Conservation (phyloP, 23 tunicate species). For the Halocynthia aurantium region DNA sequence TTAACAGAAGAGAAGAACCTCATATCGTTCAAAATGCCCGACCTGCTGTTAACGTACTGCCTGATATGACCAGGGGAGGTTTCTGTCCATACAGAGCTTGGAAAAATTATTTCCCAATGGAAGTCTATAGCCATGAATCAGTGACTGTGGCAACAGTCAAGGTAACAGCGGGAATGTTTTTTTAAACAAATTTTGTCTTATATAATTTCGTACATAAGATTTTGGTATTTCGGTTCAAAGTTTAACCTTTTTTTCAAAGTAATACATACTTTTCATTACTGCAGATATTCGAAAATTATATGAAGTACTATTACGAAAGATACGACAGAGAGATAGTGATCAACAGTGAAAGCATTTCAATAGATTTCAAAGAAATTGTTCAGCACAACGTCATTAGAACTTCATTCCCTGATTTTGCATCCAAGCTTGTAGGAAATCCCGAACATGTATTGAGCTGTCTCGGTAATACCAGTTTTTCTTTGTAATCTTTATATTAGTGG, state of each 20-base stretch:
- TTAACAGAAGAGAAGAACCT: background rate
- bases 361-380: conserved; percentile 72
- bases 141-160: conserved; percentile 49
- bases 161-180: conserved; percentile 13
- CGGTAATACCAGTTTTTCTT: conserved; percentile 20
- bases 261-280: background rate
- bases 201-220: background rate
- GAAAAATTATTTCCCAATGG: conserved; percentile 83
- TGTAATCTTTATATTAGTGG: background rate
- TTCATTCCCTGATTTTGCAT: conserved; percentile 41
- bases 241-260: background rate
- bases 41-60: conserved; percentile 70
- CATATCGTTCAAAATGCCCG: conserved; percentile 13
- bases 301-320: conserved; percentile 40
- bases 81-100: conserved; percentile 85
- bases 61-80: conserved; percentile 15
- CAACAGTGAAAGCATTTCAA: conserved; percentile 42
- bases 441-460: conserved; percentile 61
- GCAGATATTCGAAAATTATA: conserved; percentile 51
- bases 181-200: background rate
- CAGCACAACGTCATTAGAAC: conserved; percentile 18
- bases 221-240: background rate
- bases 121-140: conserved; percentile 50
- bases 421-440: conserved; percentile 38
- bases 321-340: conserved; percentile 50